A percentile compares a stretch with the other conserved stretches of the same genome.
These are phyloP conservation scores for Actinia equina DNA, from an alignment of 64 coral and sea anemone species.

Conservation along the genomic window DNA sequence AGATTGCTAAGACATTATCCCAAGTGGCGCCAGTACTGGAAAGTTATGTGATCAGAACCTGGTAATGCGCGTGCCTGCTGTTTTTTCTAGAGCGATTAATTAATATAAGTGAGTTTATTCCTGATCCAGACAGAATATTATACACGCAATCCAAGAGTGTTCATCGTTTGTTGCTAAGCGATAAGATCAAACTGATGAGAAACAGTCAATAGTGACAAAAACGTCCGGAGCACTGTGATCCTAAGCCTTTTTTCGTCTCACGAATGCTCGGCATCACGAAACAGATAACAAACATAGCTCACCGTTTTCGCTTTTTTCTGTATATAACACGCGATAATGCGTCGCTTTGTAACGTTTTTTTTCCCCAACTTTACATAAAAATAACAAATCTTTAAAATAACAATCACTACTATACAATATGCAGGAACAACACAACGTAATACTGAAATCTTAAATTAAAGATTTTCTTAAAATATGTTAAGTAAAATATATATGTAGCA, in stretches of 20 bases:
- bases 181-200: neutral
- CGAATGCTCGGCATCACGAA: constrained; percentile 4
- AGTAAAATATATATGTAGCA: too few relatives aligned
- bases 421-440: too few relatives aligned
- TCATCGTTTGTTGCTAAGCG: neutral
- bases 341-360: too few relatives aligned
- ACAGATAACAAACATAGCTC: neutral
- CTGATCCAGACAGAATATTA: neutral
- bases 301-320: neutral
- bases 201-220: neutral
- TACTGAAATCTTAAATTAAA: too few relatives aligned
- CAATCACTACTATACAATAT: too few relatives aligned
- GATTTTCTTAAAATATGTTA: too few relatives aligned
- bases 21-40: neutral
- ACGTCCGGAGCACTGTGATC: neutral
- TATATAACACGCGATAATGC: neutral
- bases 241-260: neutral
- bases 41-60: neutral
- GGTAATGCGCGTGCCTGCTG: neutral
- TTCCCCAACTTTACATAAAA: too few relatives aligned
- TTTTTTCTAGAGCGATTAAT: neutral
- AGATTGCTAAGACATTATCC: neutral
- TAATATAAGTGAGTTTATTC: neutral
- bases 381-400: too few relatives aligned
- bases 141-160: neutral